Base-by-base conservation (phyloP, 2,113 vertebrate species). In the Gasterosteus nipponicus region DNA sequence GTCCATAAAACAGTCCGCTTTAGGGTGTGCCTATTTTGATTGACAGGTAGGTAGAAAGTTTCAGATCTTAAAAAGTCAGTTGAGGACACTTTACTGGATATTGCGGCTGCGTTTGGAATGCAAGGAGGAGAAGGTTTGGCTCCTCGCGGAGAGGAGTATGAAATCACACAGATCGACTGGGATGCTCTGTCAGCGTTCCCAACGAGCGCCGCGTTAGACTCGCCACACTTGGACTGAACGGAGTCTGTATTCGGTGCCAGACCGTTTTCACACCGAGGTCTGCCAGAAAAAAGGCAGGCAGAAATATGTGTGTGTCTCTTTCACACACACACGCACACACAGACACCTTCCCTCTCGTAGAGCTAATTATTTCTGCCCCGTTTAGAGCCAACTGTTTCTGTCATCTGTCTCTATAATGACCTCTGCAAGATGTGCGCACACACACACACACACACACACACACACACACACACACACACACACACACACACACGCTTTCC, bases 371-470 rank as follows among this genome's bases (percentile, higher is more conserved):
- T 92, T 91, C 84, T 87, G 73, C 80, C 70, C 80, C 63, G 62
- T 90, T 92, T 85, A 84, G 78, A 87, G 83, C 89, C 92, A 92
- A 93, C 89, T 92, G 92, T 91, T 92, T 92, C 91, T 89, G 82
- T 90, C 89, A 91, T 92, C 88, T 92, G 87, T 92, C 91, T 91
- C 87, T 67, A 72, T 89, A 87, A 90, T 89, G 87, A 91, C 92
- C 90, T 91, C 79, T 87, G 85, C 89, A 87, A 89, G 86, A 89
- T 83, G 86, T 77, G 75, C 83, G 83, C 75, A 81, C 72, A 64
- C 67, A 61, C 79, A 76, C 60, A 74, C 63, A 76, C 63, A 22
- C 15, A 26, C 83, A 85, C 75, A 81, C 74, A 64, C 69, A 60
- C 79, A 75, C 60, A 74, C 79, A 75, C 60, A 74, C n/a, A n/a